These are phyloP conservation scores for Oscheius onirici DNA, from an alignment of 2,888 invertebrate genomes.

Conservation along the genomic window DNA sequence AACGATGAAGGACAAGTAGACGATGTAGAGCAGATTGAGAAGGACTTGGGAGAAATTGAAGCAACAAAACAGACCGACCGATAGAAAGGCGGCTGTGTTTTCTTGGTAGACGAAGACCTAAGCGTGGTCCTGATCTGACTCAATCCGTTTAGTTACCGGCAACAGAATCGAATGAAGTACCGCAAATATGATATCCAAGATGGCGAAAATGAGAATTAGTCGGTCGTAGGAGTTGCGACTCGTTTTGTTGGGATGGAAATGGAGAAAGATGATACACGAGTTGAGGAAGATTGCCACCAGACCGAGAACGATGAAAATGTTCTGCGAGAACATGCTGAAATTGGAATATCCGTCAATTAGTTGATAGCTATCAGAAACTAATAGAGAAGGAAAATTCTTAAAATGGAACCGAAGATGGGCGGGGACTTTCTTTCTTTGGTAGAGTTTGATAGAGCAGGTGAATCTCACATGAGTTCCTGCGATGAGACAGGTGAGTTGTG, in stretches of 20 bases:
- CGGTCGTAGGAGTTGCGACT: conserved; percentile 9
- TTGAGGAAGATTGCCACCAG: conserved; percentile 4
- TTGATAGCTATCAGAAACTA: too few relatives aligned
- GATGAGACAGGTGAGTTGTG: too few relatives aligned
- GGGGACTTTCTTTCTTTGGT: too few relatives aligned
- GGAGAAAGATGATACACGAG: conserved; percentile 12
- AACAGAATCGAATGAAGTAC: conserved; percentile 2
- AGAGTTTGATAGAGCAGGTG: too few relatives aligned
- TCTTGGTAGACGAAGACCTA: conserved; percentile 7
- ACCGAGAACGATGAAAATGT: not conserved
- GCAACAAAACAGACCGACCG: conserved; percentile 8
- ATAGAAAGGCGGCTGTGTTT: conserved; percentile 3
- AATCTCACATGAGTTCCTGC: too few relatives aligned
- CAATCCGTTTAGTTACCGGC: not conserved
- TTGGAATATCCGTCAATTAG: too few relatives aligned
- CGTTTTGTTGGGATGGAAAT: conserved; percentile 9
- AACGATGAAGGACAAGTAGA: conserved; percentile 19
- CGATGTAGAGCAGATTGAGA: conserved; percentile 12
- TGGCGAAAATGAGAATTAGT: conserved; percentile 13
- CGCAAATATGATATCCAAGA: conserved; percentile 18
- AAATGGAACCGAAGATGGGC: too few relatives aligned
- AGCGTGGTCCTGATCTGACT: not conserved
- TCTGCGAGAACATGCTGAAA: not conserved
- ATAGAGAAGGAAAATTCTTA: too few relatives aligned
- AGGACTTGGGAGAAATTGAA: conserved; percentile 11